Percentiles rank a stretch among this genome's conserved stretches.
phyloP scores from a whole-genome alignment of 2,888 invertebrate species.

The Bembecia ichneumoniformis region DNA sequence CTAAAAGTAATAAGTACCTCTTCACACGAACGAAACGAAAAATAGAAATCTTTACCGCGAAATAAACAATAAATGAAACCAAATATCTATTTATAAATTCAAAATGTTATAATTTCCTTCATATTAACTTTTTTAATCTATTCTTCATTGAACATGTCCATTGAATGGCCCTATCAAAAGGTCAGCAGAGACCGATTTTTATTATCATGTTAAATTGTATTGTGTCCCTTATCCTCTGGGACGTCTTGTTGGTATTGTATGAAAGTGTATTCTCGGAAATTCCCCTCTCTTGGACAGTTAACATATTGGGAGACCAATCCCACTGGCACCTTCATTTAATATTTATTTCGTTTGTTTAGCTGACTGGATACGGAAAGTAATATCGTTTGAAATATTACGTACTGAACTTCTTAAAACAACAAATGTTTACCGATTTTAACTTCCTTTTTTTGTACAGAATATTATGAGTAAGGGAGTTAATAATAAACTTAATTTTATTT shows the following conservation, averaged over 20 bases:
- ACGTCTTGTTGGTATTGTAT: conserved; percentile 27
- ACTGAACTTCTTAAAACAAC: conserved; percentile 1
- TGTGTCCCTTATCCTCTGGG: conserved; percentile 40
- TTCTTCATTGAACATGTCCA: no score
- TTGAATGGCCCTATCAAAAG: conserved; percentile 7
- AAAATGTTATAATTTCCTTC: no score
- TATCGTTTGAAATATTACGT: conserved; percentile 20
- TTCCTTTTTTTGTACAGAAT: no score
- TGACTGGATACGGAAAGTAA: conserved; percentile 17
- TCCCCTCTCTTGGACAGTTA: conserved; percentile 37
- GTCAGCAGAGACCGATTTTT: conserved; percentile 24
- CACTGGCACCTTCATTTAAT: conserved; percentile 41
- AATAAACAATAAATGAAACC: no score
- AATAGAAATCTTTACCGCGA: no score
- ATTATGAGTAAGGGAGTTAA: no score
- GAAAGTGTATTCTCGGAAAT: conserved; percentile 30
- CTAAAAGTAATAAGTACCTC: no score
- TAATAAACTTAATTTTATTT: no score
- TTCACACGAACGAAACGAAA: no score
- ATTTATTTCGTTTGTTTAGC: conserved; percentile 36
- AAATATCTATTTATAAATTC: no score
- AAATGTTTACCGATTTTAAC: no score
- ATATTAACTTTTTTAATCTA: no score
- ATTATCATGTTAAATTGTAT: conserved; percentile 57
- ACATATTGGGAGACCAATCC: conserved; percentile 50